These are phyloP conservation scores for Tarsius wallacei DNA, from an alignment of 2,797 vertebrate genomes.

Conservation along the genomic window DNA sequence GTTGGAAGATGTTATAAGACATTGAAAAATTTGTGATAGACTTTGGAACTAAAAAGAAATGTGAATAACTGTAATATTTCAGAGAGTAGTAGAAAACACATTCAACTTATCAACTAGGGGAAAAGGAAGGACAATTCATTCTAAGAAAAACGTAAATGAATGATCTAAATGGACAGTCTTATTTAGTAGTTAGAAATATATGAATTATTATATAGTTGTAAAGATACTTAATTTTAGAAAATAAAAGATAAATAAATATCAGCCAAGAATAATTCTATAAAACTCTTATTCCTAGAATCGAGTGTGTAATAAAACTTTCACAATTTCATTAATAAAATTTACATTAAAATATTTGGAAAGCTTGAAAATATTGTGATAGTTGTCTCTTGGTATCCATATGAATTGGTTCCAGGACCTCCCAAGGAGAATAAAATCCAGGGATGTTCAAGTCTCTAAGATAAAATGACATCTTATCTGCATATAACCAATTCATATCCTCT, in stretches of 20 bases:
- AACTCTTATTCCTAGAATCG: not conserved
- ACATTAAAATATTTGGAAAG: not conserved
- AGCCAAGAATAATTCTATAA: not conserved
- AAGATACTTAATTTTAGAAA: not conserved
- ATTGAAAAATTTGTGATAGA: not conserved
- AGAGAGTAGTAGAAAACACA: not conserved
- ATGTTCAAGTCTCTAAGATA: not conserved
- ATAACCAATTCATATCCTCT: not conserved
- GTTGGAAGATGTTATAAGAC: not conserved
- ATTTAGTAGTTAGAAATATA: not conserved
- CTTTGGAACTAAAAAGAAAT: not conserved
- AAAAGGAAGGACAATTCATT: not conserved
- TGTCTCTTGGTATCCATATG: not conserved
- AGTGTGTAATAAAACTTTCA: not conserved
- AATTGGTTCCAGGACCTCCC: not conserved
- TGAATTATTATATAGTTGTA: not conserved
- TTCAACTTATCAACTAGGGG: not conserved
- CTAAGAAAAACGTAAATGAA: not conserved
- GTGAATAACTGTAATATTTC: conserved; percentile 9
- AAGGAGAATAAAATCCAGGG: not conserved
- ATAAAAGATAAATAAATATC: not conserved
- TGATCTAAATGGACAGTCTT: not conserved
- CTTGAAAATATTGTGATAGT: not conserved
- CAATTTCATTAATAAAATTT: not conserved
- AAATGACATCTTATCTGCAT: not conserved